Evolutionary conservation across 2,888 invertebrate genomes (phyloP).

Genomic region (Oscheius sp.): DNA sequence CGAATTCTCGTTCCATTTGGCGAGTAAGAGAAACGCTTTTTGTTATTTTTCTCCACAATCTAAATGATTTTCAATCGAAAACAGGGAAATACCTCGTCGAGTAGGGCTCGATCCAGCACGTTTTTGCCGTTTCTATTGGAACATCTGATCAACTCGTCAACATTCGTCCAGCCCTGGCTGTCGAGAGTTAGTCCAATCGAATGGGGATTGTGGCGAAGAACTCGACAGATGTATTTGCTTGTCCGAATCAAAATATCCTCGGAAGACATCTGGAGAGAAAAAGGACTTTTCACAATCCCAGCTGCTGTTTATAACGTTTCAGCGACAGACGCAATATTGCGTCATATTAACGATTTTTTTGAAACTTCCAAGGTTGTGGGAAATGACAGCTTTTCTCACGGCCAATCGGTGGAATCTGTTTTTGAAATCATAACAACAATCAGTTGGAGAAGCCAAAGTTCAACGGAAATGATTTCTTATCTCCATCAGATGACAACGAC

Average conservation of each 20-base stretch:
- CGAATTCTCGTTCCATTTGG: slow-evolving; percentile 21
- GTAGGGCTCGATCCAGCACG: neutral
- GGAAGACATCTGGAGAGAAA: too few species aligned
- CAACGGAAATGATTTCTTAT: too few species aligned
- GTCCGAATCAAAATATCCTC: neutral
- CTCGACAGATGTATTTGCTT: slow-evolving; percentile 13
- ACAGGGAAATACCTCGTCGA: neutral
- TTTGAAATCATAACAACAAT: neutral
- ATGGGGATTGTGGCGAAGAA: slow-evolving; percentile 24
- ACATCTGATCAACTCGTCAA: slow-evolving; percentile 2
- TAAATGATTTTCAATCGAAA: neutral
- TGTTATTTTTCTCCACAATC: neutral
- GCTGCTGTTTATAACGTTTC: too few species aligned
- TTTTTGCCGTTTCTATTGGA: neutral
- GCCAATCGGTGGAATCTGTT: neutral
- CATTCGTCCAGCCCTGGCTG: slow-evolving; percentile 15
- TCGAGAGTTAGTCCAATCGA: slow-evolving; percentile 13
- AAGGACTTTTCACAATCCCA: too few species aligned
- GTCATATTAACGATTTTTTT: too few species aligned
- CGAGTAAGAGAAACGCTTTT: slow-evolving; percentile 16
- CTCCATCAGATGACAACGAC: too few species aligned
- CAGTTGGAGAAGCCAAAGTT: neutral
- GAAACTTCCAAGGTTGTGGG: too few species aligned
- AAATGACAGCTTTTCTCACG: too few species aligned
- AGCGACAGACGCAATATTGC: too few species aligned